Evolutionary conservation across 53 echinoderm and acorn worm genomes (phyloP), one percentile per base, ranked within the genome.

Genomic region (Holothuria leucospilota): DNA sequence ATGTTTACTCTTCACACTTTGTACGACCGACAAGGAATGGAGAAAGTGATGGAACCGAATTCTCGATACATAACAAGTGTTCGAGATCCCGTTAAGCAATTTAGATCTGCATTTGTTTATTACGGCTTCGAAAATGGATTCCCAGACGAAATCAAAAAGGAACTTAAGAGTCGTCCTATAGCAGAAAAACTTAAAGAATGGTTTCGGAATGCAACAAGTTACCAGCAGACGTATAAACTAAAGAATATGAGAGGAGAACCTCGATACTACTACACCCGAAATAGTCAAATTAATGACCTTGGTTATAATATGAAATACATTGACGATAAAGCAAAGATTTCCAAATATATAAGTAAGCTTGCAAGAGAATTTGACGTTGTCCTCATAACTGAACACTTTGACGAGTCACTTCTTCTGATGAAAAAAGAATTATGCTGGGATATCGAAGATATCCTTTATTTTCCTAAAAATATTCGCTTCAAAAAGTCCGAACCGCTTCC

Each of bases 141-240:
- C 16, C 80, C 80, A 28, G 38, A 80, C 12, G 29, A 20, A 34
- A 56, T 80, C 10, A 58, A 62, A 60, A 7, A 59, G 11, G 6
- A 27, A 4, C 25, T 15, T 30, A 30, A 51, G 83, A 16, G 62
- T n/a, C 14, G 10, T 58, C 13, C 61, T 88, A 25, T 63, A 83
- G 23, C 68, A 84, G 63, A 87, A 87, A 39, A 87, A 87, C n/a
- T 46, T 68, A 14, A 51, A 58, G 16, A 87, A 87, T 87, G 56
- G 46, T 46, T 46, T 46, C 46, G 46, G 46, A 46, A 46, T 46
- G 46, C 46, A 46, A 5, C 46, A 5, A 46, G 3, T 2, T 46
- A 46, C 6, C 46, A 46, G 46, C 46, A 46, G 6, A 7, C 11
- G 3, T 46, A 46, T 46, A 46, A 46, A 7, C 8, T 0, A 46